phyloP scores from a whole-genome alignment of 2,797 vertebrate species.

The Paratrypauchen microcephalus region DNA sequence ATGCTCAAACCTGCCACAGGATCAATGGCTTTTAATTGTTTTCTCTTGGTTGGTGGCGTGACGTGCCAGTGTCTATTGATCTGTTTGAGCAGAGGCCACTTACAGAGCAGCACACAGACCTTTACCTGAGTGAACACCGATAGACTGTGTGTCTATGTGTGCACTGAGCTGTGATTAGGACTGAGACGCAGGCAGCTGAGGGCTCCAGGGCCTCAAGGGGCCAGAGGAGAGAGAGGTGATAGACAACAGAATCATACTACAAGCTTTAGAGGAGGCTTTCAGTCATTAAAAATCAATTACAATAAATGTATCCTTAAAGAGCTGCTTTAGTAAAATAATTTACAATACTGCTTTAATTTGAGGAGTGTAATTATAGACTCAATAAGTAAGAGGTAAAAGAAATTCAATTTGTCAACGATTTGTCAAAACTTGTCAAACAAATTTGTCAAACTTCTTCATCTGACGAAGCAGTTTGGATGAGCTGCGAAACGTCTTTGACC shows the following conservation, averaged over 20 bases:
- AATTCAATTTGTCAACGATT: too few relatives aligned
- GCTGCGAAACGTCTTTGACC: too few relatives aligned
- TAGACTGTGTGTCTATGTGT: slow-evolving; percentile 42
- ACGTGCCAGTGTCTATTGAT: slow-evolving; percentile 95
- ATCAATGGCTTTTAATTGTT: slow-evolving; percentile 99
- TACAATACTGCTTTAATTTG: background rate
- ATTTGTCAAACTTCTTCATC: too few relatives aligned
- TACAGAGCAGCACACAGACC: slow-evolving; percentile 74
- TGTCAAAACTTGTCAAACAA: too few relatives aligned
- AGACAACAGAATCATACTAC: slow-evolving; percentile 27
- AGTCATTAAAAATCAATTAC: slow-evolving; percentile 8
- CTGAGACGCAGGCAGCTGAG: slow-evolving; percentile 60
- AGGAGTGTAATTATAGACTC: background rate
- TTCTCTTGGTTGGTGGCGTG: slow-evolving; percentile 92
- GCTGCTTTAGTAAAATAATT: background rate
- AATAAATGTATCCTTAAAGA: slow-evolving; percentile 9
- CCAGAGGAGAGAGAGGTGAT: slow-evolving; percentile 47
- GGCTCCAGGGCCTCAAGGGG: slow-evolving; percentile 52
- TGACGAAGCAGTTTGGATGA: too few relatives aligned
- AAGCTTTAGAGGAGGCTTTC: slow-evolving; percentile 11
- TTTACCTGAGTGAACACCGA: slow-evolving; percentile 68
- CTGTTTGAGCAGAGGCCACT: slow-evolving; percentile 84
- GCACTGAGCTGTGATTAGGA: slow-evolving; percentile 51
- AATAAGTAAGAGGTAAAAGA: too few relatives aligned
- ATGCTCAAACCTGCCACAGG: slow-evolving; percentile 84